These are phyloP conservation scores for Lota lota DNA, from an alignment of 2,113 vertebrate genomes.

Conservation along the genomic window DNA sequence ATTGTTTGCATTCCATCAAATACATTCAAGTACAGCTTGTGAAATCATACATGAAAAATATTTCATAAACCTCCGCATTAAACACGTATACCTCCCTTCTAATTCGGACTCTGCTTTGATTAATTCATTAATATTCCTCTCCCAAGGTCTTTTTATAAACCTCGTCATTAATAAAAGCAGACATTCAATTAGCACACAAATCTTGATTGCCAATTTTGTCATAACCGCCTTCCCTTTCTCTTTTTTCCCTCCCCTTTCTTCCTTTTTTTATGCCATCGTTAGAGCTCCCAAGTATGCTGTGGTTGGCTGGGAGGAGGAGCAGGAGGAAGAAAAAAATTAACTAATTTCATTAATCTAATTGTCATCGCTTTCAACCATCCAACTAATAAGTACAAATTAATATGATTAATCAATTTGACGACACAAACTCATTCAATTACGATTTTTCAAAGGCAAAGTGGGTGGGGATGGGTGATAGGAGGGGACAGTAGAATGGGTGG, in stretches of 20 bases:
- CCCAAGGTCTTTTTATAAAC: constrained; percentile 89
- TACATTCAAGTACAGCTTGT: constrained; percentile 4
- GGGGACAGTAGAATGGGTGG: constrained; percentile 31
- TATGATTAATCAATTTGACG: constrained; percentile 97
- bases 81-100: constrained; percentile 28
- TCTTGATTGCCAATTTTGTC: constrained; percentile 83
- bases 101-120: constrained; percentile 58
- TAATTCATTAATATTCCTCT: constrained; percentile 83
- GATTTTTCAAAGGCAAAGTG: constrained; percentile 84
- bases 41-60: constrained; percentile 21
- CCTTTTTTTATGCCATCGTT: constrained; percentile 45
- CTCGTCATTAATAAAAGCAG: constrained; percentile 95
- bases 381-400: constrained; percentile 92
- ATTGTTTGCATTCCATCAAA: constrained; percentile 9
- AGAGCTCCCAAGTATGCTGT: constrained; percentile 54
- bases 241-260: constrained; percentile 6
- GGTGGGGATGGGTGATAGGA: constrained; percentile 71
- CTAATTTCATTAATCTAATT: constrained; percentile 93
- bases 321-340: constrained; percentile 70
- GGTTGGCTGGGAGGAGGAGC: constrained; percentile 46
- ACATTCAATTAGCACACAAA: constrained; percentile 88
- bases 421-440: constrained; percentile 94
- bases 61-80: constrained; percentile 29
- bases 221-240: constrained; percentile 69
- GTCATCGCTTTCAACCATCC: constrained; percentile 87